phyloP scores from a whole-genome alignment of 2,797 vertebrate species.

The Lates japonicus region DNA sequence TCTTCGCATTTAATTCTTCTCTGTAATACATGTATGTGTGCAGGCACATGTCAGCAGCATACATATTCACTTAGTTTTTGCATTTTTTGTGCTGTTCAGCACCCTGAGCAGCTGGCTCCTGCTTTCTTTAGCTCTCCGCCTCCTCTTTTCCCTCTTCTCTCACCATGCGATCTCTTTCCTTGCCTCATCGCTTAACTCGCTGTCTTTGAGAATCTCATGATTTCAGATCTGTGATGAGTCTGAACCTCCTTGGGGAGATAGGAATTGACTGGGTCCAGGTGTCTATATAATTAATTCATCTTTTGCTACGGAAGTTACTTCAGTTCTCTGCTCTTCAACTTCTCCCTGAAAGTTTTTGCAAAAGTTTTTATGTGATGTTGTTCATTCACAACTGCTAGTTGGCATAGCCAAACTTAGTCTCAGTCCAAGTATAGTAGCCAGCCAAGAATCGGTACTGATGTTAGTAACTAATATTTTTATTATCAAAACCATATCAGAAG shows the following conservation, averaged over 20 bases:
- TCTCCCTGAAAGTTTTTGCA: slow-evolving; percentile 19
- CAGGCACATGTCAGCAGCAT: slow-evolving; percentile 26
- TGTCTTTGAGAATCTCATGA: slow-evolving; percentile 49
- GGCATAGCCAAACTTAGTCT: neutral
- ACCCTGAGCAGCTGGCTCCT: slow-evolving; percentile 51
- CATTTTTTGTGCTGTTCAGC: slow-evolving; percentile 48
- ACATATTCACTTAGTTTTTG: slow-evolving; percentile 47
- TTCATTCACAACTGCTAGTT: slow-evolving; percentile 6
- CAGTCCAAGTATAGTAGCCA: neutral
- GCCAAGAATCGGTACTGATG: neutral
- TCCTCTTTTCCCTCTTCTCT: slow-evolving; percentile 24
- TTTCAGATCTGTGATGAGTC: slow-evolving; percentile 55
- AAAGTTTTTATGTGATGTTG: slow-evolving; percentile 19
- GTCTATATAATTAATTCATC: slow-evolving; percentile 63
- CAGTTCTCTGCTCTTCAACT: slow-evolving; percentile 23
- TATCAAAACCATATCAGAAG: neutral
- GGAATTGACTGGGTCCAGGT: slow-evolving; percentile 52
- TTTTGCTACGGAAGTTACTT: slow-evolving; percentile 30
- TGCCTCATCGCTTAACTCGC: slow-evolving; percentile 44
- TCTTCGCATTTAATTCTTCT: slow-evolving; percentile 49
- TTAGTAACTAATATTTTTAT: neutral
- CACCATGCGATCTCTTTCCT: slow-evolving; percentile 24
- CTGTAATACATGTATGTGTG: slow-evolving; percentile 42
- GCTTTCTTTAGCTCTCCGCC: slow-evolving; percentile 27
- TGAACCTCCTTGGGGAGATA: slow-evolving; percentile 46